Conservation (phyloP, 1,140 invertebrate species). For the Drosophila sp. region DNA sequence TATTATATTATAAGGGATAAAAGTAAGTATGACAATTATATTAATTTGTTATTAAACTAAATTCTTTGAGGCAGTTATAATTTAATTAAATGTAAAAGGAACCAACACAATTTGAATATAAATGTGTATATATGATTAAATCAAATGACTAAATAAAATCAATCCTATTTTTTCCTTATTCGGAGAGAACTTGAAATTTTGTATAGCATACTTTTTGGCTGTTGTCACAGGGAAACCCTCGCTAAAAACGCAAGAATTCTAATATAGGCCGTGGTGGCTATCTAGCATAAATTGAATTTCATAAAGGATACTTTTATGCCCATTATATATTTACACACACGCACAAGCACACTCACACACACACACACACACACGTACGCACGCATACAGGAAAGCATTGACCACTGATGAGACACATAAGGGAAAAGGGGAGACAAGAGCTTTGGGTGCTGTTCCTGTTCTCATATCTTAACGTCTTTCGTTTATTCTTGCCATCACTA, state of each 20-base stretch:
- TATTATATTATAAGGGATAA: no score
- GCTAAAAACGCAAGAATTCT: conserved; percentile 6
- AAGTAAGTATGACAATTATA: no score
- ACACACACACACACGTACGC: background rate
- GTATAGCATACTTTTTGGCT: conserved; percentile 7
- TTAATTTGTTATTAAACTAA: no score
- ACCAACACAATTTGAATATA: no score
- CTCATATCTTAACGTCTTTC: conserved; percentile 69
- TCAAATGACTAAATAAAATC: no score
- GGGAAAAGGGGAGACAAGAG: background rate
- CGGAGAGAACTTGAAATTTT: background rate
- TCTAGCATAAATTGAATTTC: conserved; percentile 60
- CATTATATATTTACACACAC: conserved; percentile 50
- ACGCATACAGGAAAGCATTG: conserved; percentile 16
- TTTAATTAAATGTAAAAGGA: no score
- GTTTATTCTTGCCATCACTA: conserved; percentile 40
- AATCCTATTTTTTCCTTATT: background rate
- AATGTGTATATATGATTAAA: no score
- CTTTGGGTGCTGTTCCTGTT: conserved; percentile 32
- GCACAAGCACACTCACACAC: background rate
- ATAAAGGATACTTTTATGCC: conserved; percentile 57
- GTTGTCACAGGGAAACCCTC: conserved; percentile 19
- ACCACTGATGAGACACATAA: conserved; percentile 20
- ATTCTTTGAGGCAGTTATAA: no score
- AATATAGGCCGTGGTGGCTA: conserved; percentile 27